Percentiles rank a stretch among this genome's conserved stretches.
Conservation (phyloP, 2,113 vertebrate species). For the Orycteropus afer region DNA sequence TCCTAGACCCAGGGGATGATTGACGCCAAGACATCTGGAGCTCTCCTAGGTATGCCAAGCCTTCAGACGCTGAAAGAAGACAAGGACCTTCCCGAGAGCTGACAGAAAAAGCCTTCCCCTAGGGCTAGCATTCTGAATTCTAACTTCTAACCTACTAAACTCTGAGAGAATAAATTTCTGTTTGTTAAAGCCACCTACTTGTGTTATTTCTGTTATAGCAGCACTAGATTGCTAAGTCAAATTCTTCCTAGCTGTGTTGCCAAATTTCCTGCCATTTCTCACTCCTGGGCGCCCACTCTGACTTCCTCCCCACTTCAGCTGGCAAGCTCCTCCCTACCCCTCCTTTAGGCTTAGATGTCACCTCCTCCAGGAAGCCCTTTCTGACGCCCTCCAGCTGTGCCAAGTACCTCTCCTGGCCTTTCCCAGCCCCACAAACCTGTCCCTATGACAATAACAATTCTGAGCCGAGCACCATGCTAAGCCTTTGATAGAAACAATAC, state of each 20-base stretch:
- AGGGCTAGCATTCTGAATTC: neutral
- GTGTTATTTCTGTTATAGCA: neutral
- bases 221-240: neutral
- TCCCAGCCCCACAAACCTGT: neutral
- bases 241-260: neutral
- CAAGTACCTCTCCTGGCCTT: neutral
- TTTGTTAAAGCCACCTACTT: neutral
- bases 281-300: neutral
- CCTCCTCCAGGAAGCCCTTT: constrained; percentile 19
- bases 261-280: neutral
- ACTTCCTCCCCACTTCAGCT: neutral
- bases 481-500: neutral
- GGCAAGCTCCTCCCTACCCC: neutral
- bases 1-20: neutral
- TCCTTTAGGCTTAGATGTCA: neutral
- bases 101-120: neutral
- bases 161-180: neutral
- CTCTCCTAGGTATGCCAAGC: neutral
- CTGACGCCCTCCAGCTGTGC: neutral
- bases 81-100: too few relatives aligned
- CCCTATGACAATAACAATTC: neutral
- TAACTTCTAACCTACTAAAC: neutral
- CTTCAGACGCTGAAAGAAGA: neutral
- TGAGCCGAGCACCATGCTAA: neutral
- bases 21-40: neutral